Evolutionary conservation across 2,888 invertebrate genomes (phyloP), one percentile per base, ranked within the genome.

Genomic region (Rhamnusium bicolor): DNA sequence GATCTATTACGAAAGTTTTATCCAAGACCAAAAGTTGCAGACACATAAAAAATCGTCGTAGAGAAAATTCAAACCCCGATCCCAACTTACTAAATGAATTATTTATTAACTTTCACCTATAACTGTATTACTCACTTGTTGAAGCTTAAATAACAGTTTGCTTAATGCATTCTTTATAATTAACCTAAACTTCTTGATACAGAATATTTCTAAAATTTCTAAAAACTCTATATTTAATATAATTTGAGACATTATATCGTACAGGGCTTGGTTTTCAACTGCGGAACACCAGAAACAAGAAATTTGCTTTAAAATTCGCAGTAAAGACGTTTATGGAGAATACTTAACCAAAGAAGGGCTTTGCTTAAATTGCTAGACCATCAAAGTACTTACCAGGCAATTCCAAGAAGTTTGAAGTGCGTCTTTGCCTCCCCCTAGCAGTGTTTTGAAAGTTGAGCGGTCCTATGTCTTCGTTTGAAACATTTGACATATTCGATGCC

Each of bases 361-460:
- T n/a, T n/a, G 40, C 40, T 10, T 40, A 40, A 40, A 40, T 40
- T 40, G 1, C 40, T 12, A 12, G 40, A 40, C 40, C 40, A 40
- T 40, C 40, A 53, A 24, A 19, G 5, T 66, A 86, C 89, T 89
- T 86, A 96, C 96, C 95, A 87, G 96, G 96, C 80, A 96, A 88
- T 86, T 96, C 96, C 65, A 96, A 89, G 85, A 96, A 96, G 88
- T 96, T 96, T 0, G 96, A 96, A 2, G 95, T 96, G 79, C 96
- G 90, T 27, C 96, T 89, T 85, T 95, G 95, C 16, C 95, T 90
- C 0, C 94, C 94, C 1, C 95, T 91, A 80, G 93, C 92, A 21
- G 94, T 94, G 77, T 93, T 92, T 84, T 94, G 94, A 87, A 95
- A 95, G 87, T 94, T 94, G 74, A 95, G 88, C 6, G 95, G 95